phyloP scores from a whole-genome alignment of 1,140 invertebrate genomes.

The Formica exsecta region DNA sequence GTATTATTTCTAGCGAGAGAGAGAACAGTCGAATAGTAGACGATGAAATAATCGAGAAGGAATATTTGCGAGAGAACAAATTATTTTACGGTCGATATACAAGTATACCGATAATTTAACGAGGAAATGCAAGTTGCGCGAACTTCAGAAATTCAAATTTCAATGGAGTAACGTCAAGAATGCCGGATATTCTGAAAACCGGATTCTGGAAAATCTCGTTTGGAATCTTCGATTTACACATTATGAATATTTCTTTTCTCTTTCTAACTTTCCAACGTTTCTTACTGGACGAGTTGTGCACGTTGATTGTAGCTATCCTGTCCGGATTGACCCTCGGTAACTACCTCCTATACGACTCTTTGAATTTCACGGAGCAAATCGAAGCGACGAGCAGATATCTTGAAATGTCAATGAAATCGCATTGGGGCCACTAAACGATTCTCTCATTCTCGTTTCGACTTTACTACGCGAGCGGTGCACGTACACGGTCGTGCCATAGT shows the following conservation, averaged over 20 bases:
- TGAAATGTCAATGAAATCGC: slow-evolving; percentile 54
- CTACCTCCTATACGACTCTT: not conserved
- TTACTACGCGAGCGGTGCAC: not conserved
- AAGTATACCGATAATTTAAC: not conserved
- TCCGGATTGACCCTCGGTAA: not conserved
- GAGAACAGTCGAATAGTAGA: not conserved
- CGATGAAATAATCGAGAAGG: not conserved
- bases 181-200: not conserved
- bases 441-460: not conserved
- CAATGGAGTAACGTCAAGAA: not conserved
- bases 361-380: slow-evolving; percentile 58
- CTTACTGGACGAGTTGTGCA: too few species aligned
- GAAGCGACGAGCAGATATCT: slow-evolving; percentile 56
- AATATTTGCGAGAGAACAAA: not conserved
- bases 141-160: not conserved
- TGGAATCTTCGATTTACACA: not conserved
- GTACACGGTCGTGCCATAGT: slow-evolving; percentile 11
- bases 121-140: not conserved
- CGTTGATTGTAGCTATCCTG: not conserved
- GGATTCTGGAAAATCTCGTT: not conserved
- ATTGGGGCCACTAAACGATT: not conserved
- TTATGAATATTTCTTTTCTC: not conserved
- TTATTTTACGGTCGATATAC: not conserved
- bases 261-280: not conserved
- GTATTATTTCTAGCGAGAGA: not conserved